Evolutionary conservation across 1,140 invertebrate species (phyloP).

Genomic region (Triops cancriformis): DNA sequence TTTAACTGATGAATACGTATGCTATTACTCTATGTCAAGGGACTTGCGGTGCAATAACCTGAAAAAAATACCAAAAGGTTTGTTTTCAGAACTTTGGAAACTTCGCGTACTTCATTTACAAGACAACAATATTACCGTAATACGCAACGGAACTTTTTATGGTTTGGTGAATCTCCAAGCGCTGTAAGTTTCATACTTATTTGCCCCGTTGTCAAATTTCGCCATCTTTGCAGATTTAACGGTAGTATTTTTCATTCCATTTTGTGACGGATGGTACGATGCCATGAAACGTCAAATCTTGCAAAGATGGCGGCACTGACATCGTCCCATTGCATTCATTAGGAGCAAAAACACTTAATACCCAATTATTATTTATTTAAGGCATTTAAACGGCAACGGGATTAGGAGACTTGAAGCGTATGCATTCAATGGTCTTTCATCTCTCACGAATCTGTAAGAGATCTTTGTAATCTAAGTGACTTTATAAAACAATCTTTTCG

Average conservation of each 20-base stretch:
- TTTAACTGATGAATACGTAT: too few species aligned
- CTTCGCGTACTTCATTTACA: conserved; percentile 38
- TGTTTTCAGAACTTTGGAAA: conserved; percentile 37
- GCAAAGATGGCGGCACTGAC: too few species aligned
- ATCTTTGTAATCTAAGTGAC: too few species aligned
- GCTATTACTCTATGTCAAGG: conserved; percentile 24
- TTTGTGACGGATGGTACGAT: too few species aligned
- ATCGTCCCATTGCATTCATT: too few species aligned
- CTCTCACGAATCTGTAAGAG: neutral
- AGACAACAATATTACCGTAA: conserved; percentile 36
- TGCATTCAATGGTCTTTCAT: neutral
- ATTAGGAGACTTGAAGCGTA: neutral
- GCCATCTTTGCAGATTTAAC: too few species aligned
- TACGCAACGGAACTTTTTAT: conserved; percentile 32
- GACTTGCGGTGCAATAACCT: conserved; percentile 39
- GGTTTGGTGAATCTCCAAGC: conserved; percentile 23
- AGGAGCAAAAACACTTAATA: too few species aligned
- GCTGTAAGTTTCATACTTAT: conserved; percentile 22
- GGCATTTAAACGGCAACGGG: neutral
- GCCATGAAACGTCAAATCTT: too few species aligned
- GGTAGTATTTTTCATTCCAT: conserved; percentile 14
- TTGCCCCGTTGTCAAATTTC: too few species aligned
- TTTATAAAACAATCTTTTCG: too few species aligned
- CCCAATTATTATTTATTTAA: neutral
- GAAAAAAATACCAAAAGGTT: conserved; percentile 31